A percentile compares a stretch with the other conserved stretches of the same genome.
Conservation (phyloP, 1,140 invertebrate species). For the Streblospio benedicti region DNA sequence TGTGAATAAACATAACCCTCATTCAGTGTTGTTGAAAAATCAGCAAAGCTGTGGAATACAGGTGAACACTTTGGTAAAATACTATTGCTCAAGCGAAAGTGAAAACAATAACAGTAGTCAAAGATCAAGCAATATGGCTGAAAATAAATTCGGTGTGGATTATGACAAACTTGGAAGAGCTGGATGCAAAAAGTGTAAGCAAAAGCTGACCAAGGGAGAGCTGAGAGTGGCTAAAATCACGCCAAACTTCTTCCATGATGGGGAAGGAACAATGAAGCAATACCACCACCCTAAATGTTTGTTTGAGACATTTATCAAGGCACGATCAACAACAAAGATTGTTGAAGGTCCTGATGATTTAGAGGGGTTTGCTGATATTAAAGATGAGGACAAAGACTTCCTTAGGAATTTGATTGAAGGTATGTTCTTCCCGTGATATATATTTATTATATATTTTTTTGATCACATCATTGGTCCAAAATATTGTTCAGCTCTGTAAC, state of each 20-base stretch:
- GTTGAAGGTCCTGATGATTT: conserved; percentile 72
- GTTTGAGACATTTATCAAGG: conserved; percentile 68
- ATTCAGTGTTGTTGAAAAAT: too few relatives aligned
- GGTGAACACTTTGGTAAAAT: too few relatives aligned
- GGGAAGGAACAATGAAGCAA: conserved; percentile 72
- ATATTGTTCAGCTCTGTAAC: too few relatives aligned
- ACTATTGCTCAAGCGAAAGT: too few relatives aligned
- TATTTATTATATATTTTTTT: too few relatives aligned
- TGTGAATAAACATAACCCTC: too few relatives aligned
- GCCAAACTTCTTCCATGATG: conserved; percentile 64
- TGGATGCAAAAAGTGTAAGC: conserved; percentile 79
- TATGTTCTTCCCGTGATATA: too few relatives aligned
- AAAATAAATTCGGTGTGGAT: conserved; percentile 46
- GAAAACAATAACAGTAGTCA: too few relatives aligned
- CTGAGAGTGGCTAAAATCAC: conserved; percentile 65
- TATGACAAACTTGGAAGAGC: conserved; percentile 69
- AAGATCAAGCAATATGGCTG: conserved; percentile 6
- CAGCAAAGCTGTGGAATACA: too few relatives aligned
- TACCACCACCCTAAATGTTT: conserved; percentile 75
- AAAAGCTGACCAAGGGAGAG: conserved; percentile 63
- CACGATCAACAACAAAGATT: conserved; percentile 68
- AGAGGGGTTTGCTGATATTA: conserved; percentile 63
- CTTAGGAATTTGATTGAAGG: conserved; percentile 52
- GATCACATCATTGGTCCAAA: too few relatives aligned
- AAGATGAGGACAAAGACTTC: conserved; percentile 58